Conservation (phyloP, 2,797 vertebrate genomes). For the Sphaeramia orbicularis region DNA sequence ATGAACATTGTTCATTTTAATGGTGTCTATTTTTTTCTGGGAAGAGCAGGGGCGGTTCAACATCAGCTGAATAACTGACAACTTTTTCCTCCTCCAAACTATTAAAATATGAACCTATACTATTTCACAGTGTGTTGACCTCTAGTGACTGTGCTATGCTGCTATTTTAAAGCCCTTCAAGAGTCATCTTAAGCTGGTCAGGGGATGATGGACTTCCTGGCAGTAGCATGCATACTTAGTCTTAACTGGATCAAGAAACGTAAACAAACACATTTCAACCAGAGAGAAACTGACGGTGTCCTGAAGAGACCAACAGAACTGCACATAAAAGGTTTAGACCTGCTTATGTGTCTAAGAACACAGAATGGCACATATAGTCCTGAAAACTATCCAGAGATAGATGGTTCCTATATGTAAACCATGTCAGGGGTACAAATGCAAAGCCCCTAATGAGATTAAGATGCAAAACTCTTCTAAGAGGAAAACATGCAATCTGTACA, state of each 20-base stretch:
- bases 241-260: conserved; percentile 1
- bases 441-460: conserved; percentile 55
- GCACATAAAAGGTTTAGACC: conserved; percentile 54
- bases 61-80: no score
- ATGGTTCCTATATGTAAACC: conserved; percentile 33
- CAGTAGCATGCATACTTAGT: not conserved
- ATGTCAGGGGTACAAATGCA: conserved; percentile 55
- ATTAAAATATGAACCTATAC: no score
- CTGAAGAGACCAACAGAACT: conserved; percentile 15
- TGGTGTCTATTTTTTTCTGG: no score
- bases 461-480: not conserved
- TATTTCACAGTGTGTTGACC: no score
- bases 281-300: not conserved
- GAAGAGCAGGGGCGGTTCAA: no score
- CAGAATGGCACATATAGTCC: conserved; percentile 20
- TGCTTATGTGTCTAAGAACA: conserved; percentile 35
- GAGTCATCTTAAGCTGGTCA: not conserved
- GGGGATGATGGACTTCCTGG: not conserved
- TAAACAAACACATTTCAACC: conserved; percentile 25
- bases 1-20: no score
- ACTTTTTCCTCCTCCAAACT: no score
- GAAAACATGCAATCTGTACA: conserved; percentile 6
- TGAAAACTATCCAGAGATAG: conserved; percentile 11
- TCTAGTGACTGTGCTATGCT: no score
- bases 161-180: not conserved